Base-by-base conservation (phyloP, 2,113 vertebrate genomes). In the Podarcis muralis region DNA sequence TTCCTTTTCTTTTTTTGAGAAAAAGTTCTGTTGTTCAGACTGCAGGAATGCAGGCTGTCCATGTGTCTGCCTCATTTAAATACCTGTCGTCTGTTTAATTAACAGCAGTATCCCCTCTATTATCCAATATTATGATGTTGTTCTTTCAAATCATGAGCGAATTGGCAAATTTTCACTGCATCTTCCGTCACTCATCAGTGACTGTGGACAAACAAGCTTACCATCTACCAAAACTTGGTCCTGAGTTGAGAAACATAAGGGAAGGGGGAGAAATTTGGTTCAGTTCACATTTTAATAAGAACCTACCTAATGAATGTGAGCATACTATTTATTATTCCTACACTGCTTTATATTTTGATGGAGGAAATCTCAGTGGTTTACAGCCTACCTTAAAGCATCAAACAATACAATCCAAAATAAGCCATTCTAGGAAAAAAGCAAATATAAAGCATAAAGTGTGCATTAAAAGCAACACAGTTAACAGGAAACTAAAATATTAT, bases 51-150 rank as follows among this genome's bases (percentile, higher is more conserved):
- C 66, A 69, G 6, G 23, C 66, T 71, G 86, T 66, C 83, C 43
- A 23, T 40, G 87, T 85, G 79, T 37, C 65, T 86, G 82, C 91
- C 93, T 93, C 71, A 84, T 92, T 92, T 90, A 91, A 95, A 89
- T 92, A 27, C 86, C 93, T 92, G 57, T 89, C 79, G 91, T 92
- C 81, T 93, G 90, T 92, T 94, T 89, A 62, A 88, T 93, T 92
- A 93, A 85, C 18, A 65, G 83, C 82, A 84, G 59, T 23, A 90
- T 84, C 81, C 93, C 23, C 25, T 92, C 89, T 92, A 80, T 88
- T 85, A 84, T 82, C 7, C 85, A 83, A 83, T 81, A 69, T 79
- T 81, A 62, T 20, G 9, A 0, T 65, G 22, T 16, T 85, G 22
- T 16, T 85, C 87, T 85, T 85, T 84, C 90, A 91, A 93, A 89